phyloP scores from a whole-genome alignment of 2,797 vertebrate species.

The Urocyon cinereoargenteus region DNA sequence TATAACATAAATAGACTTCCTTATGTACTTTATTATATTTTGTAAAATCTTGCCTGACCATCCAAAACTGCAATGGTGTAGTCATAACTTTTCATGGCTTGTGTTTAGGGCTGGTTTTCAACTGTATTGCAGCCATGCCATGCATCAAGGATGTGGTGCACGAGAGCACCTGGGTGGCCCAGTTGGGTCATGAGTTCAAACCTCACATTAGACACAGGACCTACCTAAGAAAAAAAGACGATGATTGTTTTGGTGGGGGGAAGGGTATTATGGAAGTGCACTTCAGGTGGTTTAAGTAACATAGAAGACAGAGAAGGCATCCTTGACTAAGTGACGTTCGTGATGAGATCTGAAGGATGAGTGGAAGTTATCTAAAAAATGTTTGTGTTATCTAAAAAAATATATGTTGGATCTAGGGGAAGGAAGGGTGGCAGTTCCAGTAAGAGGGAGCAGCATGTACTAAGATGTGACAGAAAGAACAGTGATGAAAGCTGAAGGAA shows the following conservation, averaged over 20 bases:
- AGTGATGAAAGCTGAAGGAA: not conserved
- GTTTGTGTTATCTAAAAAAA: not conserved
- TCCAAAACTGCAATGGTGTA: not conserved
- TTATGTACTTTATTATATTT: not conserved
- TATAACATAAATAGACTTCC: not conserved
- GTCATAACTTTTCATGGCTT: not conserved
- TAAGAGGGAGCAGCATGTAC: not conserved
- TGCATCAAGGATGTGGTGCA: not conserved
- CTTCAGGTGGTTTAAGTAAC: not conserved
- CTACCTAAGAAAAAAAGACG: not conserved
- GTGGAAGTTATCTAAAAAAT: not conserved
- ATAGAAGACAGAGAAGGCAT: not conserved
- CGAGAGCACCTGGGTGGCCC: fast-evolving
- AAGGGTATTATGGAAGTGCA: not conserved
- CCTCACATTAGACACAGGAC: not conserved
- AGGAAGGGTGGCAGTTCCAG: not conserved
- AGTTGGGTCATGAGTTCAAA: not conserved
- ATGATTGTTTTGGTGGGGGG: not conserved
- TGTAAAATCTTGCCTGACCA: not conserved
- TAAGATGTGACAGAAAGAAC: not conserved
- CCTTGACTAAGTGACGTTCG: not conserved
- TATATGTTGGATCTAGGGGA: not conserved
- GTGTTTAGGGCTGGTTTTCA: not conserved
- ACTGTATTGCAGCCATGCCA: no score
- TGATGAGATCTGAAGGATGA: not conserved